Evolutionary conservation across 2,888 invertebrate species (phyloP).

Genomic region (Rhorus exstirpatorius): DNA sequence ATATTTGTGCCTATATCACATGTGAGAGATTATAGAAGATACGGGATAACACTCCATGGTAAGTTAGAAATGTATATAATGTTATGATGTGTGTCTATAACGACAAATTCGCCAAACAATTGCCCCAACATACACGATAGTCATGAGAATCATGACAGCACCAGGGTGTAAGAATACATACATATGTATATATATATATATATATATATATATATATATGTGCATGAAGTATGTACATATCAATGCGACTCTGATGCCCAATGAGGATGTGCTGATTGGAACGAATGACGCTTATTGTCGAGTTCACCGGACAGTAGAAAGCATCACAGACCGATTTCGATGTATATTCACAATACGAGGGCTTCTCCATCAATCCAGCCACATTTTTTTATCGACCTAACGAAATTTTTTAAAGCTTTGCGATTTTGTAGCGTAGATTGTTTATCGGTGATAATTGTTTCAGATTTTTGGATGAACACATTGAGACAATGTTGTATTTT

Average conservation of each 20-base stretch:
- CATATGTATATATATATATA: slow-evolving; percentile 11
- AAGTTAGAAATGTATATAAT: not conserved
- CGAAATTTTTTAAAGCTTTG: not conserved
- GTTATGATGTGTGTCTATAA: not conserved
- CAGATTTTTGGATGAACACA: too few species aligned
- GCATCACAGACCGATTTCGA: slow-evolving; percentile 69
- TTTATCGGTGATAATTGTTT: too few species aligned
- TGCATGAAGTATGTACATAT: slow-evolving; percentile 54
- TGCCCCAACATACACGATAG: slow-evolving; percentile 72
- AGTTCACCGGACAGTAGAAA: slow-evolving; percentile 74
- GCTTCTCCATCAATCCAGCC: not conserved
- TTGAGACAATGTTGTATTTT: too few species aligned
- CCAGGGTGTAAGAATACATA: slow-evolving; percentile 39
- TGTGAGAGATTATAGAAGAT: not conserved
- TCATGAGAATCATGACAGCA: slow-evolving; percentile 81
- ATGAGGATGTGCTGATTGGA: slow-evolving; percentile 85
- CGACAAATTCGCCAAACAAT: slow-evolving; percentile 80
- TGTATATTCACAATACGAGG: slow-evolving; percentile 4
- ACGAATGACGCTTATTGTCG: slow-evolving; percentile 83
- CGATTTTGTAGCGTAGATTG: too few species aligned
- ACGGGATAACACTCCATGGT: not conserved
- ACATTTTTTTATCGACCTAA: not conserved
- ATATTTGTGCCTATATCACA: too few species aligned
- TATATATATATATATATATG: slow-evolving; percentile 55
- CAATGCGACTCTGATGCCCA: slow-evolving; percentile 70